Percentiles rank a stretch among this genome's conserved stretches.
phyloP scores from a whole-genome alignment of 2,113 vertebrate genomes.

The Percopsis transmontana region DNA sequence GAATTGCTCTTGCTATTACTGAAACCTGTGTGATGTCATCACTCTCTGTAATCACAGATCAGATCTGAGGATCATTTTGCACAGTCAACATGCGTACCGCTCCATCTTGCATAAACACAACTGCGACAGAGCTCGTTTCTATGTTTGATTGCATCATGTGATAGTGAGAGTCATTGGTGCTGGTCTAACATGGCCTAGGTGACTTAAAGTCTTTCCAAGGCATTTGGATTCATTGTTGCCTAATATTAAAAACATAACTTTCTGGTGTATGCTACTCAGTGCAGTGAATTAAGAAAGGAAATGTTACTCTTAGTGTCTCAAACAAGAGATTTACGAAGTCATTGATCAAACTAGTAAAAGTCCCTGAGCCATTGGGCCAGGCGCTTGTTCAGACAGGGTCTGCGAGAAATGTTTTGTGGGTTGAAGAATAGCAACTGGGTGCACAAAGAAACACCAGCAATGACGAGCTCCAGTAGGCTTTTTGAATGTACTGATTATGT shows the following conservation, averaged over 20 bases:
- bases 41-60: too few relatives aligned
- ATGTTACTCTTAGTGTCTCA: neutral
- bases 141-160: neutral
- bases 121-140: constrained; percentile 6
- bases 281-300: constrained; percentile 15
- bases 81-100: neutral
- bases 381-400: too few relatives aligned
- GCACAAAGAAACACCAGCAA: too few relatives aligned
- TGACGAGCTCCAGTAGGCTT: too few relatives aligned
- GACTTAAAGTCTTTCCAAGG: neutral
- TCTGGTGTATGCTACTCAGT: constrained; percentile 1
- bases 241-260: constrained; percentile 7
- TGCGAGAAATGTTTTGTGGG: too few relatives aligned
- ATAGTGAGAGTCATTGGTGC: neutral
- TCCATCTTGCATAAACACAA: neutral
- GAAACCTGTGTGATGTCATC: too few relatives aligned
- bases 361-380: constrained; percentile 11
- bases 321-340: constrained; percentile 20
- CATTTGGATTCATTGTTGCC: neutral
- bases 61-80: too few relatives aligned
- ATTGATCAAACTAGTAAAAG: constrained; percentile 1
- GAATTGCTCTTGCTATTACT: too few relatives aligned
- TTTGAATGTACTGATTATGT: too few relatives aligned
- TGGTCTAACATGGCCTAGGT: neutral
- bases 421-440: too few relatives aligned